Conservation (phyloP, 2,888 invertebrate genomes). For the Elgonia sp. region DNA sequence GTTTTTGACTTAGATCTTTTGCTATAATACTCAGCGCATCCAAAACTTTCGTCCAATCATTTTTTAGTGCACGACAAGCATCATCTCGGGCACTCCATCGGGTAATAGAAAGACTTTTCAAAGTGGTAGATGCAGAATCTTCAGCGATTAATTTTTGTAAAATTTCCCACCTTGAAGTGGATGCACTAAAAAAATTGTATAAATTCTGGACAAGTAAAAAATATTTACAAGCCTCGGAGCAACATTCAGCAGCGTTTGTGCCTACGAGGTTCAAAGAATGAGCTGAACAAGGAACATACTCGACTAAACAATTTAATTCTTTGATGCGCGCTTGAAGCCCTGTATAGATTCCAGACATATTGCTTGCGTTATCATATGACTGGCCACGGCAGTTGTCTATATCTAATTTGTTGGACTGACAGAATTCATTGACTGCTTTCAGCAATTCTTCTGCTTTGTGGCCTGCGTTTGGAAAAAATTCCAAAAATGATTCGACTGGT, state of each 20-base stretch:
- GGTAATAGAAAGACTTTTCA: slow-evolving; percentile 48
- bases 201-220: slow-evolving; percentile 78
- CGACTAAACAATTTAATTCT: slow-evolving; percentile 75
- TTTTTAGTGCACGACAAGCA: slow-evolving; percentile 23
- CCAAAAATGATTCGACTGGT: slow-evolving; percentile 33
- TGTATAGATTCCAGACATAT: slow-evolving; percentile 40
- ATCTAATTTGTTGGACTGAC: slow-evolving; percentile 6
- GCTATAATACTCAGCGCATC: slow-evolving; percentile 16
- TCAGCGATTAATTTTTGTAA: slow-evolving; percentile 2
- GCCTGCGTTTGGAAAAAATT: slow-evolving; percentile 42
- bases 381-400: slow-evolving; percentile 45
- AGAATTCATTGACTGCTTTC: slow-evolving; percentile 17
- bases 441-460: slow-evolving; percentile 21
- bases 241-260: slow-evolving; percentile 78
- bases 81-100: slow-evolving; percentile 54
- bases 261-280: slow-evolving; percentile 80
- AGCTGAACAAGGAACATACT: slow-evolving; percentile 77
- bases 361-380: too few species aligned
- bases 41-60: slow-evolving; percentile 20
- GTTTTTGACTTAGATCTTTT: slow-evolving; percentile 30
- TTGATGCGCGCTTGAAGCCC: slow-evolving; percentile 78
- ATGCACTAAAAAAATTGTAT: slow-evolving; percentile 78
- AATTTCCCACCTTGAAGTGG: slow-evolving; percentile 46
- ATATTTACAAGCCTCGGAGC: slow-evolving; percentile 74
- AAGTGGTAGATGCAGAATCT: slow-evolving; percentile 7